Evolutionary conservation across 2,888 invertebrate genomes (phyloP).

Genomic region (Cremastinae sp.): DNA sequence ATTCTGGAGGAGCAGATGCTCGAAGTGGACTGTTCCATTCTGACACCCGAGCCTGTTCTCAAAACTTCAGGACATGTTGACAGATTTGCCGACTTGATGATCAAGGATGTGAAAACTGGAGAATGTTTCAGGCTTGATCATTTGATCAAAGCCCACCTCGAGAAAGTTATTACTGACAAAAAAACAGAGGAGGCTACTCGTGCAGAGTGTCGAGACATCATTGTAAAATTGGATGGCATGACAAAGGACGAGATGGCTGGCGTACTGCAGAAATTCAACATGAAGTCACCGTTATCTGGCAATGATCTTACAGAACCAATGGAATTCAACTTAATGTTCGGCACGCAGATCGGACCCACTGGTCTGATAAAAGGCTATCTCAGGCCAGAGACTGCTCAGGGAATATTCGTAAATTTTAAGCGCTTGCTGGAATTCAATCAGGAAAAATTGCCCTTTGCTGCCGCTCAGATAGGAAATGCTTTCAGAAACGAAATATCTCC

Average conservation of each 20-base stretch:
- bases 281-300: constrained; percentile 97
- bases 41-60: constrained; percentile 98
- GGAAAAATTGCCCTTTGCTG: constrained; percentile 97
- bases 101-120: constrained; percentile 96
- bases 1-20: constrained; percentile 99
- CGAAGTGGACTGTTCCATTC: constrained; percentile 98
- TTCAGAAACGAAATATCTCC: constrained; percentile 99
- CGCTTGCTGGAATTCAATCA: constrained; percentile 98
- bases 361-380: constrained; percentile 96
- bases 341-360: constrained; percentile 98
- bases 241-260: constrained; percentile 93
- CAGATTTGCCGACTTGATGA: constrained; percentile 99
- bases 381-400: constrained; percentile 99
- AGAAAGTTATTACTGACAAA: constrained; percentile 92
- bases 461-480: constrained; percentile 98
- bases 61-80: constrained; percentile 99
- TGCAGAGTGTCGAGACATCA: constrained; percentile 88
- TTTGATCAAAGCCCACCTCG: constrained; percentile 96
- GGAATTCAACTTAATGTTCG: constrained; percentile 99
- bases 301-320: constrained; percentile 97
- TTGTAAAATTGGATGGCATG: constrained; percentile 95
- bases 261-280: constrained; percentile 92
- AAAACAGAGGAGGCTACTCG: constrained; percentile 87
- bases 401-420: constrained; percentile 99
- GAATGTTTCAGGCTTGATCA: constrained; percentile 99